Evolutionary conservation across 53 echinoderm and acorn worm genomes (phyloP), one percentile per base, ranked within the genome.

Genomic region (Zoroaster sp.): DNA sequence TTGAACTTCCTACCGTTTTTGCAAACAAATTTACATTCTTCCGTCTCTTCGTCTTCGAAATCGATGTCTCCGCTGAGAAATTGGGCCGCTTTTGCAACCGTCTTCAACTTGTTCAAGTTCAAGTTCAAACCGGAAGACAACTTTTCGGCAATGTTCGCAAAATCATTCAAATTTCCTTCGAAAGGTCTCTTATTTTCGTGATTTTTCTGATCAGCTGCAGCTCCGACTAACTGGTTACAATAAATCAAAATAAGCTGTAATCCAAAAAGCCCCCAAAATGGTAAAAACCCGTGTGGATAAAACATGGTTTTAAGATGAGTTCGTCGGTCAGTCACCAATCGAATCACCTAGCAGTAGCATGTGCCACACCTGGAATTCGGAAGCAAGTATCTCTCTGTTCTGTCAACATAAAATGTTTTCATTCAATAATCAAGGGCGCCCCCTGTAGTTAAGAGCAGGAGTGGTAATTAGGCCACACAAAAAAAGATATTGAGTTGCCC

Each of bases 81-180:
- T 71, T 85, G 39, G 49, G 71, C 85, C 20, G 51, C 85, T 85
- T 85, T 85, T 0, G 49, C 46, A n/a, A 49, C 85, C 0, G 85
- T 39, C 36, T 85, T 85, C n/a, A n/a, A n/a, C n/a, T n/a, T n/a
- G n/a, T n/a, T n/a, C n/a, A n/a, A n/a, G n/a, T n/a, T n/a, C n/a
- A n/a, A n/a, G n/a, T n/a, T n/a, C 71, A 85, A 71, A 32, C 85
- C 85, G n/a, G 21, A 35, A 0, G 85, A 33, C 47, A 85, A 47
- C 34, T 31, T 66, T 18, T 85, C 85, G 6, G 71, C 85, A 44
- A 85, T 37, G 35, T 25, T 85, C 47, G 70, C 70, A 85, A 70
- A 85, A 47, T 85, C 85, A 14, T 71, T 39, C 23, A 85, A 12
- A 70, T 47, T 35, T 15, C 47, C 2, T n/a, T 37, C 36, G 28